These are phyloP conservation scores for Meriones psammophilus DNA, from an alignment of 2,797 vertebrate species.

Conservation along the genomic window DNA sequence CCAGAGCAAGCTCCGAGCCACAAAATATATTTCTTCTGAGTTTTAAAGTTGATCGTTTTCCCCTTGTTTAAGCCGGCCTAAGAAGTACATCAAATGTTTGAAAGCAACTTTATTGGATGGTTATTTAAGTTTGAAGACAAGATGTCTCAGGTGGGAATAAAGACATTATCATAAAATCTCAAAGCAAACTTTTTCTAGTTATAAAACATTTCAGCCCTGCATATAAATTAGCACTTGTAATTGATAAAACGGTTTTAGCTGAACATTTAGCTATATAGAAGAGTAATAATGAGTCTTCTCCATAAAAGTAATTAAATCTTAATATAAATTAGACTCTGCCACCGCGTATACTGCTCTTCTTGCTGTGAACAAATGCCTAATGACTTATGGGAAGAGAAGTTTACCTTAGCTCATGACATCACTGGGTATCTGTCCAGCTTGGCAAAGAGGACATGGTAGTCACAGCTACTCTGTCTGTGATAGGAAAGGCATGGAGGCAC, in stretches of 20 bases:
- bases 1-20: background rate
- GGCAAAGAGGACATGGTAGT: too few relatives aligned
- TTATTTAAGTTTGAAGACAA: conserved; percentile 49
- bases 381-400: background rate
- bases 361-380: background rate
- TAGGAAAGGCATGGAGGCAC: background rate
- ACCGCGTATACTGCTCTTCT: background rate
- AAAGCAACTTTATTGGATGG: background rate
- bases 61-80: background rate
- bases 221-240: conserved; percentile 31
- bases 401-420: background rate
- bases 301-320: conserved; percentile 55
- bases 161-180: conserved; percentile 17
- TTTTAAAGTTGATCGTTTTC: conserved; percentile 1
- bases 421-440: background rate
- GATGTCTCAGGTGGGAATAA: conserved; percentile 16
- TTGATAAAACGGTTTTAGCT: conserved; percentile 13
- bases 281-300: conserved; percentile 24
- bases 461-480: background rate
- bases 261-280: conserved; percentile 10
- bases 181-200: background rate
- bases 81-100: background rate
- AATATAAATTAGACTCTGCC: conserved; percentile 35
- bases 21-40: conserved; percentile 21
- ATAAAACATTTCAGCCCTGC: background rate